Evolutionary conservation across 2,113 vertebrate genomes (phyloP).

Genomic region (Stercorarius parasiticus): DNA sequence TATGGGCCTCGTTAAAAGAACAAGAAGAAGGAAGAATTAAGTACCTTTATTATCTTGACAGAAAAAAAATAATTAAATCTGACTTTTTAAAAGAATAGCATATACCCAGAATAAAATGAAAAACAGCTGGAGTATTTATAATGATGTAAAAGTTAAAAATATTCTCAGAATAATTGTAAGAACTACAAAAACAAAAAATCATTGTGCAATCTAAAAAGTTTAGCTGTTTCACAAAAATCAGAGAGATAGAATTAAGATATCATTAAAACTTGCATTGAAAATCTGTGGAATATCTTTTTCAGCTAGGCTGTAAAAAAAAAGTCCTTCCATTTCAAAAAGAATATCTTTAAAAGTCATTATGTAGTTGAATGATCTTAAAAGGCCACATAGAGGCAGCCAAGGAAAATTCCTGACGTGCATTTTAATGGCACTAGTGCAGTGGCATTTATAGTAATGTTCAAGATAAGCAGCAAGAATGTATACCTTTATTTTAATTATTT

Average conservation of each 20-base stretch:
- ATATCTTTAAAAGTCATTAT: conserved; percentile 61
- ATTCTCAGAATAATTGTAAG: background rate
- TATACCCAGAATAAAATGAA: background rate
- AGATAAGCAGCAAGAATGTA: background rate
- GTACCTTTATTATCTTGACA: background rate
- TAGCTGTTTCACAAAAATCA: background rate
- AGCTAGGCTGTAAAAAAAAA: background rate
- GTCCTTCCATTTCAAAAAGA: conserved; percentile 50
- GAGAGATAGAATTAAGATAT: conserved; percentile 1
- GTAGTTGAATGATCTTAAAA: conserved; percentile 58
- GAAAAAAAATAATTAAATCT: background rate
- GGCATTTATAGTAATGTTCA: conserved; percentile 2
- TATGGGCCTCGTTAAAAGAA: background rate
- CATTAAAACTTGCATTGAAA: background rate
- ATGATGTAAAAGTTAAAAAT: background rate
- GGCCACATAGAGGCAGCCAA: background rate
- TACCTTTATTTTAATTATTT: background rate
- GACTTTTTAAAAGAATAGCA: background rate
- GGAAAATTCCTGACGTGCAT: conserved; percentile 36
- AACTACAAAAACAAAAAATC: background rate
- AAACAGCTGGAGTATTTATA: background rate
- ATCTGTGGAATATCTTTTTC: conserved; percentile 13
- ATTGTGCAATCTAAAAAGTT: background rate
- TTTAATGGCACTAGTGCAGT: conserved; percentile 43
- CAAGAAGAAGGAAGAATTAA: background rate